Percentiles rank a stretch among this genome's conserved stretches.
Conservation (phyloP, 2,888 invertebrate species). For the Hydropsyche betteni region DNA sequence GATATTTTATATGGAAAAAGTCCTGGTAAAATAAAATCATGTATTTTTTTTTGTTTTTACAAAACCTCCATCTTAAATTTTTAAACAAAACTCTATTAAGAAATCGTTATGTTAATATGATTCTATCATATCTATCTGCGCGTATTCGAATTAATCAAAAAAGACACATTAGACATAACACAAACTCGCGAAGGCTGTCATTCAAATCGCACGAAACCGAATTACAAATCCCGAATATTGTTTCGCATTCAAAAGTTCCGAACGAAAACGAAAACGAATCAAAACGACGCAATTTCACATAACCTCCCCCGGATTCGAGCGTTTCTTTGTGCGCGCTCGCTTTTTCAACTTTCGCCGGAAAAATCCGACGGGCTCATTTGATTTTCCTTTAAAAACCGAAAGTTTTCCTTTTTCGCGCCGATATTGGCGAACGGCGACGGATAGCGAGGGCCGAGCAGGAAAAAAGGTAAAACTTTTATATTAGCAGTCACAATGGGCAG, state of each 20-base stretch:
- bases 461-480: slow-evolving; percentile 51
- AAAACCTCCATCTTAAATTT: too few species aligned
- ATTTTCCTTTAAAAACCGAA: slow-evolving; percentile 49
- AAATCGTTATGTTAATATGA: too few species aligned
- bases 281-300: slow-evolving; percentile 3
- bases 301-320: too few species aligned
- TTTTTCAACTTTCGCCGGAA: slow-evolving; percentile 1
- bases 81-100: too few species aligned
- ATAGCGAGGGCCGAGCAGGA: neutral
- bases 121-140: too few species aligned
- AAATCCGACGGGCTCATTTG: slow-evolving; percentile 42
- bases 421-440: slow-evolving; percentile 17
- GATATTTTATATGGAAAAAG: neutral
- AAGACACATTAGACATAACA: too few species aligned
- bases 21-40: neutral
- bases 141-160: too few species aligned
- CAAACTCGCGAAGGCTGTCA: too few species aligned
- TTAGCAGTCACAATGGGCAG: slow-evolving; percentile 50
- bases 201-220: neutral
- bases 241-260: neutral
- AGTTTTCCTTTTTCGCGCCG: slow-evolving; percentile 37
- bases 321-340: too few species aligned
- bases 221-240: neutral
- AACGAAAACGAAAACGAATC: slow-evolving; percentile 18
- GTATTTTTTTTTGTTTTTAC: too few species aligned